Conservation (phyloP, 2,888 invertebrate species). For the Hyppa rectilinea region DNA sequence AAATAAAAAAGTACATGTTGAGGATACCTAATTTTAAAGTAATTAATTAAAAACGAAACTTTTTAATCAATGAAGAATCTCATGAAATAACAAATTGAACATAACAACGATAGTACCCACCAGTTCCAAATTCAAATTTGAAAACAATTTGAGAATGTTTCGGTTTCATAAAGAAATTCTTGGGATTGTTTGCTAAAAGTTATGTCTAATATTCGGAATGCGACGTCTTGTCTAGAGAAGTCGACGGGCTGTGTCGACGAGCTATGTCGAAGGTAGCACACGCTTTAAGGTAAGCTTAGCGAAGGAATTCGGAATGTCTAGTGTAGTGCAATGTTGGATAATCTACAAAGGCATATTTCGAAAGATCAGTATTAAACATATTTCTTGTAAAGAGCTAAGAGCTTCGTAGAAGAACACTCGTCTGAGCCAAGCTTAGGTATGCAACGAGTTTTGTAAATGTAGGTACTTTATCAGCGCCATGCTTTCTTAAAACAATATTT, state of each 20-base stretch:
- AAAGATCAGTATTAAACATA: conserved; percentile 27
- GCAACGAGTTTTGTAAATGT: neutral
- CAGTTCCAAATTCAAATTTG: conserved; percentile 50
- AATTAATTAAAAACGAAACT: conserved; percentile 34
- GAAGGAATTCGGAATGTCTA: conserved; percentile 60
- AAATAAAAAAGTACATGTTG: too few species aligned
- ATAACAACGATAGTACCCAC: conserved; percentile 35
- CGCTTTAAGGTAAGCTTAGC: conserved; percentile 33
- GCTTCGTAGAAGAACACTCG: neutral
- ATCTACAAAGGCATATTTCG: conserved; percentile 55
- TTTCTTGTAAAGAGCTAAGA: conserved; percentile 13
- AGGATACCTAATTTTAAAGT: neutral
- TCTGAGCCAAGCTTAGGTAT: neutral
- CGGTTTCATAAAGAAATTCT: conserved; percentile 67
- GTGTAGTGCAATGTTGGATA: conserved; percentile 48
- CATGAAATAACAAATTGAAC: conserved; percentile 44
- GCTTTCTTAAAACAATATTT: neutral
- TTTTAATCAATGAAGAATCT: conserved; percentile 32
- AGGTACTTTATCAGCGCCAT: neutral
- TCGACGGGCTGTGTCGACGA: conserved; percentile 40
- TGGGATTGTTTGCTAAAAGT: conserved; percentile 63
- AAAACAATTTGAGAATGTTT: conserved; percentile 61
- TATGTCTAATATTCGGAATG: conserved; percentile 57
- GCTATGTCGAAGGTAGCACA: conserved; percentile 49
- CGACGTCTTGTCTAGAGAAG: conserved; percentile 48